A percentile compares a stretch with the other conserved stretches of the same genome.
Evolutionary conservation across 2,888 invertebrate species (phyloP).

Genomic region (Papilio gigon): DNA sequence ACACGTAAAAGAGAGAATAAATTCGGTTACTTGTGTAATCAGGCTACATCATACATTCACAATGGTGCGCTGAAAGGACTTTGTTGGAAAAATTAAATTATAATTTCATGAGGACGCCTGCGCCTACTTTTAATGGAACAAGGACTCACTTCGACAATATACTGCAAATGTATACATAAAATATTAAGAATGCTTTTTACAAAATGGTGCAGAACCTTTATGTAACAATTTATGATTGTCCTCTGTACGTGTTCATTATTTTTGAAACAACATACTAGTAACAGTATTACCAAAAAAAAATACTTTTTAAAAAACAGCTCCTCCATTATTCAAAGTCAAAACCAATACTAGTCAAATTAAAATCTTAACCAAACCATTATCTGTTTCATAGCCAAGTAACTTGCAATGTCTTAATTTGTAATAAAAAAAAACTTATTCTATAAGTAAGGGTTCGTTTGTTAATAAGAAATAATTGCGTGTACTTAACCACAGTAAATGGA

Average conservation of each 20-base stretch:
- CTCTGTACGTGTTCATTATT: neutral
- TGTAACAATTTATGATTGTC: neutral
- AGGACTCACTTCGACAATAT: slow-evolving; percentile 40
- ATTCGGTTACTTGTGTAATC: slow-evolving; percentile 51
- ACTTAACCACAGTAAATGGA: slow-evolving; percentile 4
- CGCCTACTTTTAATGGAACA: slow-evolving; percentile 66
- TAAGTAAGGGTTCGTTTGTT: no score
- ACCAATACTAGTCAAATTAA: no score
- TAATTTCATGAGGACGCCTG: slow-evolving; percentile 75
- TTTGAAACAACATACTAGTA: neutral
- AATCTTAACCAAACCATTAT: no score
- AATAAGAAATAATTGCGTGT: neutral
- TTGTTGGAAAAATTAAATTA: slow-evolving; percentile 73
- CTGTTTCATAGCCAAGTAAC: no score
- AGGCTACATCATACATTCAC: slow-evolving; percentile 57
- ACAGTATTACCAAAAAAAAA: no score
- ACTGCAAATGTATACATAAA: slow-evolving; percentile 30
- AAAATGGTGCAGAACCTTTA: slow-evolving; percentile 7
- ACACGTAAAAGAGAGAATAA: slow-evolving; percentile 47
- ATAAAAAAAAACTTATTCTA: no score
- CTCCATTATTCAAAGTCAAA: no score
- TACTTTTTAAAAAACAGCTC: no score
- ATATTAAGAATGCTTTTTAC: slow-evolving; percentile 19
- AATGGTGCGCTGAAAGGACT: slow-evolving; percentile 55
- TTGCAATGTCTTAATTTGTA: no score